These are phyloP conservation scores for Amphipyra tragopoginis DNA, from an alignment of 2,888 invertebrate genomes.

Conservation along the genomic window DNA sequence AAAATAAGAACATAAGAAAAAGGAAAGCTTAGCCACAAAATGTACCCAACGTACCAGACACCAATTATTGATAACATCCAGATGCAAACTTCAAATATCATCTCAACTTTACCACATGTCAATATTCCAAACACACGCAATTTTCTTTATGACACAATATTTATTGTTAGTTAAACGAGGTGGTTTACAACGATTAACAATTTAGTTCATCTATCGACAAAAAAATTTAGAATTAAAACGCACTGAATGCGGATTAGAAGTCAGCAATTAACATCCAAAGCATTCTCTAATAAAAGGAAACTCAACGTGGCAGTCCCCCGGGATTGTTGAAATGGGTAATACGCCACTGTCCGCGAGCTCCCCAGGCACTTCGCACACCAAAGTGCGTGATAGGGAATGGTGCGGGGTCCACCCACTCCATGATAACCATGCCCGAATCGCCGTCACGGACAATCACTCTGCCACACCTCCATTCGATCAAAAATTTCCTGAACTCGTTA, in stretches of 20 bases:
- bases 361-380: constrained; percentile 92
- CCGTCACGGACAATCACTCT: constrained; percentile 86
- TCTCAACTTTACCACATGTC: constrained; percentile 40
- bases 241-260: constrained; percentile 45
- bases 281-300: constrained; percentile 65
- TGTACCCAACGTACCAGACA: constrained; percentile 87
- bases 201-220: constrained; percentile 49
- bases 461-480: constrained; percentile 90
- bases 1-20: constrained; percentile 18
- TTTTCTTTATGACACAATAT: constrained; percentile 50
- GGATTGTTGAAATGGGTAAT: constrained; percentile 79
- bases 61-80: constrained; percentile 67
- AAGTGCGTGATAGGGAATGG: constrained; percentile 91
- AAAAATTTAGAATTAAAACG: constrained; percentile 31
- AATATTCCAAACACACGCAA: constrained; percentile 57
- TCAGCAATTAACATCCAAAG: constrained; percentile 79
- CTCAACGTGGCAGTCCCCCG: constrained; percentile 79
- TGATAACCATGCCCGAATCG: constrained; percentile 83
- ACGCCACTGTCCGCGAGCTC: constrained; percentile 91
- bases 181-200: constrained; percentile 44
- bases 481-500: constrained; percentile 89
- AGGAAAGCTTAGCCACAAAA: constrained; percentile 71
- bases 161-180: constrained; percentile 56
- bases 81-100: constrained; percentile 44
- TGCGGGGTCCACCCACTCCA: constrained; percentile 91